Conservation (phyloP, 2,888 invertebrate genomes). For the Sclerodermus sp. region DNA sequence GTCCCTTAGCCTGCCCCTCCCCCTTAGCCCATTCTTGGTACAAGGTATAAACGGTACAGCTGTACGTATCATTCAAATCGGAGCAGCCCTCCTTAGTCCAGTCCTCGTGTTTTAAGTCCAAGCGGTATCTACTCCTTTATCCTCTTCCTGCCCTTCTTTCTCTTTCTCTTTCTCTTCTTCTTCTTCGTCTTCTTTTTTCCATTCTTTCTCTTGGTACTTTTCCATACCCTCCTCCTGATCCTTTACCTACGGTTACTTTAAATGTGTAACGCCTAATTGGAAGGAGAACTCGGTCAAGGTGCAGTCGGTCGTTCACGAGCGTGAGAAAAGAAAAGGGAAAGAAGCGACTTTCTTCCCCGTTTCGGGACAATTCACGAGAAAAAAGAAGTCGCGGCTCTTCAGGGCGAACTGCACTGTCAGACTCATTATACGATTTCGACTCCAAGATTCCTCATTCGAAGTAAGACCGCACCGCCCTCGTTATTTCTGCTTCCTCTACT, state of each 20-base stretch:
- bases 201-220: neutral
- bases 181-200: neutral
- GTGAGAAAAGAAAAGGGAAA: conserved; percentile 38
- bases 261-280: conserved; percentile 32
- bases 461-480: no score
- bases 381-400: no score
- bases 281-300: conserved; percentile 32
- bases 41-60: no score
- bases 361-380: conserved; percentile 6
- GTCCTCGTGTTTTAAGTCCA: no score
- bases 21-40: no score
- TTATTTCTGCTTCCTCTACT: no score
- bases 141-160: conserved; percentile 1
- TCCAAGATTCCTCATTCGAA: no score
- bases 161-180: conserved; percentile 5
- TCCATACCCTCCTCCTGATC: neutral
- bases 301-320: conserved; percentile 28
- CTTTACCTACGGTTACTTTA: conserved; percentile 4
- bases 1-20: no score
- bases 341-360: conserved; percentile 20
- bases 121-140: neutral
- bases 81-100: no score
- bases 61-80: no score
- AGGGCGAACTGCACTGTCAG: no score
- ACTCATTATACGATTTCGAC: no score